These are phyloP conservation scores for Zaprionus inermis DNA, from an alignment of 1,140 invertebrate genomes.

Conservation along the genomic window DNA sequence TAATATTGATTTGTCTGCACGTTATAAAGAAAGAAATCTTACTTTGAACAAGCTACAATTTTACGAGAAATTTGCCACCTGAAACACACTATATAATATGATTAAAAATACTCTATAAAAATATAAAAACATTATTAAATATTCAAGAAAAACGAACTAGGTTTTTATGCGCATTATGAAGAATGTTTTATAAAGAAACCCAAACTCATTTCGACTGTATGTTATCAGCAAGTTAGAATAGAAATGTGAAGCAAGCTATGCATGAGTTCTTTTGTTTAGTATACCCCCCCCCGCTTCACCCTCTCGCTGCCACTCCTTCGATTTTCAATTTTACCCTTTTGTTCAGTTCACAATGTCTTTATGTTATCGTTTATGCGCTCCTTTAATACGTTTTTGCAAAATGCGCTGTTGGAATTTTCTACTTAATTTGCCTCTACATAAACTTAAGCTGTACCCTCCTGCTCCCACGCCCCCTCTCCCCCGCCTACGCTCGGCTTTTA, in stretches of 20 bases:
- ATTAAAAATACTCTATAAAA: not conserved
- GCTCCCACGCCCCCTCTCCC: not conserved
- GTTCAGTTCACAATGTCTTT: constrained; percentile 5
- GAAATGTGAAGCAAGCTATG: not conserved
- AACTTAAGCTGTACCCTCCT: constrained; percentile 8
- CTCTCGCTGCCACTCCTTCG: not conserved
- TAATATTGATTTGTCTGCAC: not conserved
- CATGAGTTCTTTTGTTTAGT: not conserved
- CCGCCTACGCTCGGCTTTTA: not conserved
- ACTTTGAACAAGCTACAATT: too few relatives aligned
- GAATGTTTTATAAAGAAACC: too few relatives aligned
- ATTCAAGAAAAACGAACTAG: too few relatives aligned
- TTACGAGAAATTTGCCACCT: too few relatives aligned
- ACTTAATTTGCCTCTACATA: constrained; percentile 31
- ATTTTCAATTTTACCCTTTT: not conserved
- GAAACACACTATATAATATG: not conserved
- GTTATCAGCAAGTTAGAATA: not conserved
- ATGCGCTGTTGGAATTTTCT: constrained; percentile 6
- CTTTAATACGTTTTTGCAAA: not conserved
- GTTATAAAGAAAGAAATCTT: not conserved
- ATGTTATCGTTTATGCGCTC: not conserved
- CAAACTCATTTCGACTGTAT: not conserved
- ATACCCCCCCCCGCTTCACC: not conserved
- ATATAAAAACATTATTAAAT: too few relatives aligned
- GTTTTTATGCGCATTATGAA: too few relatives aligned